Conservation (phyloP, 2,113 vertebrate genomes). For the Cephalopholis sonnerati region DNA sequence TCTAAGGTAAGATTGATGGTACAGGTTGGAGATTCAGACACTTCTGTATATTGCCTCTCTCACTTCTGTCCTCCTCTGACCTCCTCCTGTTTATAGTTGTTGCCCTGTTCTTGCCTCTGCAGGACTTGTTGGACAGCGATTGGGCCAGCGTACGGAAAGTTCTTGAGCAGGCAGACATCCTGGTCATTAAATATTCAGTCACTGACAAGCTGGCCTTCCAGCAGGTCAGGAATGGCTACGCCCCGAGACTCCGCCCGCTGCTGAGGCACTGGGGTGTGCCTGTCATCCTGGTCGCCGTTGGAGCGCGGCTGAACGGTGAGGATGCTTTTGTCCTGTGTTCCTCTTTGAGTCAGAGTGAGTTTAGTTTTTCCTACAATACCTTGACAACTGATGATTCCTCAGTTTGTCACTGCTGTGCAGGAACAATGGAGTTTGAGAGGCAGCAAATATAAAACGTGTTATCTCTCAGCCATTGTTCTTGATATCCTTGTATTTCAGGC, state of each 20-base stretch:
- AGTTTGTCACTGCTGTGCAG: neutral
- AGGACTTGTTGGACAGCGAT: constrained; percentile 95
- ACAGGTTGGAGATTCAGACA: neutral
- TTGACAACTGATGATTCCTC: constrained; percentile 4
- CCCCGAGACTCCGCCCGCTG: constrained; percentile 93
- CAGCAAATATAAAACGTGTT: neutral
- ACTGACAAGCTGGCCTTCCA: constrained; percentile 95
- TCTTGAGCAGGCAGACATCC: constrained; percentile 92
- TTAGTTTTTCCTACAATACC: neutral
- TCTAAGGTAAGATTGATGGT: constrained; percentile 18
- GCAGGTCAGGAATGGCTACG: constrained; percentile 92
- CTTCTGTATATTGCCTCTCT: neutral
- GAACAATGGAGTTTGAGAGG: constrained; percentile 17
- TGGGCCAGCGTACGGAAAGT: constrained; percentile 92
- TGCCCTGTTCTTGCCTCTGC: constrained; percentile 53
- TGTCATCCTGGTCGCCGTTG: constrained; percentile 94
- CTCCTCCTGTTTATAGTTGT: neutral
- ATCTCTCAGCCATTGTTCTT: neutral
- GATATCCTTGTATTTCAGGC: constrained; percentile 14
- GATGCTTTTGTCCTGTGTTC: constrained; percentile 49
- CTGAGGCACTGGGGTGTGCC: constrained; percentile 90
- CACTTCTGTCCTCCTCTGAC: neutral
- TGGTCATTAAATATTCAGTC: constrained; percentile 96
- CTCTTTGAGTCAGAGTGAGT: neutral
- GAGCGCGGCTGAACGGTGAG: constrained; percentile 93